A percentile compares a stretch with the other conserved stretches of the same genome.
Evolutionary conservation across 2,113 vertebrate genomes (phyloP).

Genomic region (Paratilapia polleni): DNA sequence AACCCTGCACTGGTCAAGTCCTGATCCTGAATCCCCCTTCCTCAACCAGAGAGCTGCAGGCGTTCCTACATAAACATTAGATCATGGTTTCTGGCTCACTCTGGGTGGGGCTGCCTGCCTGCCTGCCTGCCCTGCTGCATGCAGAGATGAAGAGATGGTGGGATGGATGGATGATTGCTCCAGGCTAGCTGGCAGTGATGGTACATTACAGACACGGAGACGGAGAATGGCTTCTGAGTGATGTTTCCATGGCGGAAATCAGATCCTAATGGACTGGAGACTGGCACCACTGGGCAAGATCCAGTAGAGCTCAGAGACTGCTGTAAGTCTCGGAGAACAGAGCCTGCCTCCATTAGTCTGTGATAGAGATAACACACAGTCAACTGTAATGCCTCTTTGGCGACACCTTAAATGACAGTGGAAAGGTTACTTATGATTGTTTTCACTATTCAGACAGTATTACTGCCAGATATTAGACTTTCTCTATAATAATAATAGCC

Average conservation of each 20-base stretch:
- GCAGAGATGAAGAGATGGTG: constrained; percentile 39
- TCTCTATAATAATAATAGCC: background rate
- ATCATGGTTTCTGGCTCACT: constrained; percentile 48
- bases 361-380: constrained; percentile 32
- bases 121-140: constrained; percentile 6
- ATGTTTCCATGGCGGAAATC: constrained; percentile 62
- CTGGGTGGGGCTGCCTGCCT: constrained; percentile 46
- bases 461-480: background rate
- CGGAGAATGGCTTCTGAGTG: constrained; percentile 41
- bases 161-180: constrained; percentile 33
- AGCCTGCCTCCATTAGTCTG: constrained; percentile 35
- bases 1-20: background rate
- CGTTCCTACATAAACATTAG: constrained; percentile 58
- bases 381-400: constrained; percentile 1
- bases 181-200: constrained; percentile 37
- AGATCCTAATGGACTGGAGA: constrained; percentile 60
- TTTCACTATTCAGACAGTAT: background rate
- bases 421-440: background rate
- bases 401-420: background rate
- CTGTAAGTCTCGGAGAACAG: background rate
- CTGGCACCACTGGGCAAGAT: constrained; percentile 53
- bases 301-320: constrained; percentile 25
- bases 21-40: constrained; percentile 7
- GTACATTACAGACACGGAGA: constrained; percentile 44
- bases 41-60: constrained; percentile 25